phyloP scores from a whole-genome alignment of 1,140 invertebrate species.

The Brachionus asplanchnoidis region DNA sequence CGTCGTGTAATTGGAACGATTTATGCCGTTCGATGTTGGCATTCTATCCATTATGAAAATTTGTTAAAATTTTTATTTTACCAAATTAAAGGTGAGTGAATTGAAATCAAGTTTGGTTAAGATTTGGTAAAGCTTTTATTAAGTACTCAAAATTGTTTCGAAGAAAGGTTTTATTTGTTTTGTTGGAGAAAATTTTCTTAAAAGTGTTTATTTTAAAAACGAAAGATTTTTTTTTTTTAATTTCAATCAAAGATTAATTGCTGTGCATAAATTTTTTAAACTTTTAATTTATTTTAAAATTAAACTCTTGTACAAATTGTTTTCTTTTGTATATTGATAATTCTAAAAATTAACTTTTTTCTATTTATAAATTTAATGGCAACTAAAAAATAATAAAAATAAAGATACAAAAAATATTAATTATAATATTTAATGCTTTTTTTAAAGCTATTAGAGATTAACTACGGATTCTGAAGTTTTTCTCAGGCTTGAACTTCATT shows the following conservation, averaged over 20 bases:
- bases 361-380: too few relatives aligned
- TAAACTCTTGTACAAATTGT: too few relatives aligned
- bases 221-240: background rate
- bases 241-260: background rate
- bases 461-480: too few relatives aligned
- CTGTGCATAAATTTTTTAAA: background rate
- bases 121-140: background rate
- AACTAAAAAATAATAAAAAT: too few relatives aligned
- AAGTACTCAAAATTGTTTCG: background rate
- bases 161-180: background rate
- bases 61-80: background rate
- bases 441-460: too few relatives aligned
- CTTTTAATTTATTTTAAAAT: too few relatives aligned
- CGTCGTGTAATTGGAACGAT: background rate
- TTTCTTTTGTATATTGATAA: too few relatives aligned
- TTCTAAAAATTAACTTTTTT: too few relatives aligned
- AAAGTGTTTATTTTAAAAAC: background rate
- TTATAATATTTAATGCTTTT: too few relatives aligned
- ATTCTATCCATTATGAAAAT: conserved; percentile 4
- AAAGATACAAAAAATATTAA: too few relatives aligned
- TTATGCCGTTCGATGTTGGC: conserved; percentile 16
- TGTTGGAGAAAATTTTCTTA: background rate
- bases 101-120: background rate
- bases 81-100: background rate
- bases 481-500: too few relatives aligned